A percentile compares a stretch with the other conserved stretches of the same genome.
These are phyloP conservation scores for Sylvicola fuscatus DNA, from an alignment of 2,888 invertebrate species.

Conservation along the genomic window DNA sequence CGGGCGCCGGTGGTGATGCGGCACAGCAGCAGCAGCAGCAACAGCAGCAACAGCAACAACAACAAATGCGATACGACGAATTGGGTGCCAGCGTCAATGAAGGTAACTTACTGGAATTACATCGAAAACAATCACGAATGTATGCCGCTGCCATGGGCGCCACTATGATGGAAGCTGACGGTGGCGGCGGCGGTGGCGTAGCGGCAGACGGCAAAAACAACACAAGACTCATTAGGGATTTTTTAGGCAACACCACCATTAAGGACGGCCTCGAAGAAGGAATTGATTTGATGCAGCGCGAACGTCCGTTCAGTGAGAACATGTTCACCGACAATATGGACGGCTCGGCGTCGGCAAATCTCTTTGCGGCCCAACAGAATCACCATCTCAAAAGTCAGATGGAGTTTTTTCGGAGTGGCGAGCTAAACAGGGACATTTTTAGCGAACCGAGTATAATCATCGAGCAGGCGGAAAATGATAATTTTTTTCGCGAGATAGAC, in stretches of 20 bases:
- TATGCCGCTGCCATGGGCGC: too few species aligned
- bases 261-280: constrained; percentile 48
- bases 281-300: constrained; percentile 29
- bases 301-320: constrained; percentile 8
- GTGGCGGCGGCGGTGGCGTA: neutral
- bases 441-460: constrained; percentile 6
- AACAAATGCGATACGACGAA: constrained; percentile 1
- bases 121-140: neutral
- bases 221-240: constrained; percentile 28
- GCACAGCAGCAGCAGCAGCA: constrained; percentile 1
- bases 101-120: constrained; percentile 5
- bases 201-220: constrained; percentile 1
- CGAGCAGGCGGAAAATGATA: constrained; percentile 1
- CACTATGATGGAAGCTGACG: neutral
- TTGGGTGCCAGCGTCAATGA: constrained; percentile 7
- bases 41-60: constrained; percentile 1
- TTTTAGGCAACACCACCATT: constrained; percentile 40
- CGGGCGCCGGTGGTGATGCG: neutral
- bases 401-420: constrained; percentile 15
- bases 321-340: neutral
- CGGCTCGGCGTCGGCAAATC: neutral
- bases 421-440: constrained; percentile 12
- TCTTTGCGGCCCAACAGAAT: constrained; percentile 1
- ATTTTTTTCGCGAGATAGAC: constrained; percentile 1
- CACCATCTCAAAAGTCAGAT: constrained; percentile 4